These are phyloP conservation scores for Agrochola litura DNA, from an alignment of 2,888 invertebrate genomes.

Conservation along the genomic window DNA sequence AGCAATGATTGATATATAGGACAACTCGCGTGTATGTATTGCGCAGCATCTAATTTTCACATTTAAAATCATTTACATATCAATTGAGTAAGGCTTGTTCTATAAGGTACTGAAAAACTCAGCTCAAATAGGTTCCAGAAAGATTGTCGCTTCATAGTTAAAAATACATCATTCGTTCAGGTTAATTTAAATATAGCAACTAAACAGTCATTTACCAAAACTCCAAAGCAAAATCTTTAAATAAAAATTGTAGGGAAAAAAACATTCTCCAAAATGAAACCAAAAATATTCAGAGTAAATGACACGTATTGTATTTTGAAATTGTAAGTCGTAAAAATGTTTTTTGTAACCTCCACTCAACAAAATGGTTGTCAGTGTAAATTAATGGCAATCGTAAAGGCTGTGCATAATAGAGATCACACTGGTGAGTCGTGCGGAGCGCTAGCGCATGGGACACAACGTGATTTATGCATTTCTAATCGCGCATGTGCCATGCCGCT, in stretches of 20 bases:
- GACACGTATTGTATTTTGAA: constrained; percentile 42
- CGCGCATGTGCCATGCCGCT: constrained; percentile 71
- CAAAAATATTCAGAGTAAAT: constrained; percentile 42
- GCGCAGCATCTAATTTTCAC: constrained; percentile 39
- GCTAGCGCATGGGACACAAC: constrained; percentile 78
- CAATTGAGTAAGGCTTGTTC: constrained; percentile 35
- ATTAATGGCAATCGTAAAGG: constrained; percentile 60
- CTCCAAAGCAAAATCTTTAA: background rate
- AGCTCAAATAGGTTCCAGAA: background rate
- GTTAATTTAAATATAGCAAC: background rate
- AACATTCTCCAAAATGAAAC: constrained; percentile 9
- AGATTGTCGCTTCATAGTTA: background rate
- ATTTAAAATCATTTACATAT: constrained; percentile 45
- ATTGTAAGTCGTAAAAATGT: constrained; percentile 27
- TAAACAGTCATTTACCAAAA: constrained; percentile 5
- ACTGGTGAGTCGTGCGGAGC: constrained; percentile 67
- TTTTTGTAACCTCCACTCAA: constrained; percentile 35
- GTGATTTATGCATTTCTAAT: constrained; percentile 82
- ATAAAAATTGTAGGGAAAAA: constrained; percentile 15
- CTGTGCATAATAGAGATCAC: constrained; percentile 71
- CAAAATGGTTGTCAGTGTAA: constrained; percentile 51
- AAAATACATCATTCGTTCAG: background rate
- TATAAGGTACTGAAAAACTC: constrained; percentile 3
- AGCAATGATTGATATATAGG: constrained; percentile 36
- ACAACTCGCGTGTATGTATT: constrained; percentile 28